Evolutionary conservation across 2,113 vertebrate genomes (phyloP).

Genomic region (Megaleporinus macrocephalus): DNA sequence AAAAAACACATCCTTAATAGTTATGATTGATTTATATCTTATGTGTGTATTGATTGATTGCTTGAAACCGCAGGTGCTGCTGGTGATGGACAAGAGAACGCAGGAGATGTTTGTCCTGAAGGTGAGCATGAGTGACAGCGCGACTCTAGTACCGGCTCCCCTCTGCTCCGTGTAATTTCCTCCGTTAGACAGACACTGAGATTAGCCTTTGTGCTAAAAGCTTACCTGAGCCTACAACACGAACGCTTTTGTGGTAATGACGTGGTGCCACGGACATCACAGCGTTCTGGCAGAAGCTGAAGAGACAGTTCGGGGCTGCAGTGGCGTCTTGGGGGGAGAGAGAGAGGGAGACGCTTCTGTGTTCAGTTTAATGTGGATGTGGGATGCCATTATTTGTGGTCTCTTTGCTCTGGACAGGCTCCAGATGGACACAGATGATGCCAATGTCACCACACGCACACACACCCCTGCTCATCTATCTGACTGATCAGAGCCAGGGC

Average conservation of each 20-base stretch:
- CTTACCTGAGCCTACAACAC: neutral
- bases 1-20: no score
- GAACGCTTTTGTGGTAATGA: neutral
- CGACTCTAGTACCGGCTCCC: neutral
- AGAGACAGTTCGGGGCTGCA: no score
- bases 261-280: neutral
- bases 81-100: slow-evolving; percentile 96
- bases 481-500: slow-evolving; percentile 61
- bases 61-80: slow-evolving; percentile 84
- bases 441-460: slow-evolving; percentile 48
- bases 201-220: neutral
- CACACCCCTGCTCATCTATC: slow-evolving; percentile 6
- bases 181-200: neutral
- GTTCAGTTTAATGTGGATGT: neutral
- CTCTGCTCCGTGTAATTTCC: neutral
- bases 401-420: slow-evolving; percentile 71
- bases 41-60: slow-evolving; percentile 47
- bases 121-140: slow-evolving; percentile 78
- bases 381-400: slow-evolving; percentile 35
- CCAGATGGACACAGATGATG: slow-evolving; percentile 92
- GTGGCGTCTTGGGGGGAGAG: neutral
- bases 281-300: neutral
- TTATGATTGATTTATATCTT: neutral
- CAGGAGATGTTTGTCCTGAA: slow-evolving; percentile 96
- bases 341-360: slow-evolving; percentile 1